Evolutionary conservation across 1,140 invertebrate species (phyloP), one percentile per base, ranked within the genome.

Genomic region (Lordiphosa stackelbergi): DNA sequence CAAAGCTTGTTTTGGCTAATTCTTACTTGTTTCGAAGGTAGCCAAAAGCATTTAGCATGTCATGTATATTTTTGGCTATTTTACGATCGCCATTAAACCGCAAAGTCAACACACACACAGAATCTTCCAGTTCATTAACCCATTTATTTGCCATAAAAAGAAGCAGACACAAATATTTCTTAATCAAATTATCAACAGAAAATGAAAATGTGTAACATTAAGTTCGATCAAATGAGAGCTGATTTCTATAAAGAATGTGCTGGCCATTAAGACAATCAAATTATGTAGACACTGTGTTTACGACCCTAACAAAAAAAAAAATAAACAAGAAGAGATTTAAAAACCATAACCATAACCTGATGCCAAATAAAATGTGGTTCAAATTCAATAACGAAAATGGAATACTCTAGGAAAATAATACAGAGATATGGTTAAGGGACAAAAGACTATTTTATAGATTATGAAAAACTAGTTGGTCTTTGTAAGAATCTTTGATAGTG

Each of bases 1-100:
- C 48, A 28, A 41, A 36, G 16, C 5, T 16, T 5, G 24, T 12
- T 11, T 49, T 13, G 12, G 46, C 37, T 12, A 13, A 11, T 31
- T n/a, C 41, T 16, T 24, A 28, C 13, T 40, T 12, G 53, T 58
- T 51, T 53, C 9, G 62, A 47, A 31, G 28, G 73, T 73, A 77
- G 69, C 69, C 64, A 53, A 77, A 72, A 78, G 55, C 74, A 78
- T 78, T 78, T 74, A 78, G 61, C 70, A 66, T 45, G n/a, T 37
- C 12, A 48, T 19, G 16, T 38, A 11, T 12, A 11, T 19, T 36
- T 69, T 74, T 54, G 48, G 43, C 53, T 48, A 75, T 59, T 77
- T 77, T 64, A 77, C 73, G 53, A 36, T 31, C 41, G 13, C 45
- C 66, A 57, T 60, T 54, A 74, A 57, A 59, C 41, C 41, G 40